Evolutionary conservation across 1,140 invertebrate species (phyloP).

Genomic region (Diabrotica virgifera): DNA sequence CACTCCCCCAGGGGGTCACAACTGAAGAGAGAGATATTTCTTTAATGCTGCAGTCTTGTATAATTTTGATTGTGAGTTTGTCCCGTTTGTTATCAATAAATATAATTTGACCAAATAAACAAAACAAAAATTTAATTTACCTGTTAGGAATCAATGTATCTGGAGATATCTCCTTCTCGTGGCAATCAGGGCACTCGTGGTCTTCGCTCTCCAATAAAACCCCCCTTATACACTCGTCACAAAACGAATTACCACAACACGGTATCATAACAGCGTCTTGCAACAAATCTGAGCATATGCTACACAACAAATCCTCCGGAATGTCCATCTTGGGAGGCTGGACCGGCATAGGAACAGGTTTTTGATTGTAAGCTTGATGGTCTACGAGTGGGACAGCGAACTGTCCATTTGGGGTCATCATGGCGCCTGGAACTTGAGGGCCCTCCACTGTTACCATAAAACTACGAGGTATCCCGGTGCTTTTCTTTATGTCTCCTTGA

Average conservation of each 20-base stretch:
- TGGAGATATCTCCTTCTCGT: constrained; percentile 88
- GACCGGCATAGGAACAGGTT: constrained; percentile 58
- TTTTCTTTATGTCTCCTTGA: constrained; percentile 80
- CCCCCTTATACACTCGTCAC: constrained; percentile 95
- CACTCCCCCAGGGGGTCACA: too few species aligned
- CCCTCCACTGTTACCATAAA: constrained; percentile 93
- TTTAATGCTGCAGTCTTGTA: too few species aligned
- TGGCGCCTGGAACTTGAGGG: constrained; percentile 83
- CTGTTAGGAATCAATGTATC: constrained; percentile 88
- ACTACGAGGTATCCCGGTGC: constrained; percentile 95
- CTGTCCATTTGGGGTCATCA: constrained; percentile 89
- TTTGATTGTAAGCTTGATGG: constrained; percentile 66
- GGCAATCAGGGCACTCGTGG: constrained; percentile 91
- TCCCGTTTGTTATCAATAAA: too few species aligned
- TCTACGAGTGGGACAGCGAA: constrained; percentile 90
- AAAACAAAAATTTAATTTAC: constrained; percentile 19
- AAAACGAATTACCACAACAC: constrained; percentile 96
- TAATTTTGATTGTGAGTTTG: too few species aligned
- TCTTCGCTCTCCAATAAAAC: constrained; percentile 88
- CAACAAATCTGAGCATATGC: constrained; percentile 88
- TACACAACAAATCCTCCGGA: constrained; percentile 88
- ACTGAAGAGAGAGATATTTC: too few species aligned
- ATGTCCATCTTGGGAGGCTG: constrained; percentile 71
- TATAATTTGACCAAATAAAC: neutral
- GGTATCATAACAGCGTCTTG: constrained; percentile 95